These are phyloP conservation scores for Iphiclides podalirius DNA, from an alignment of 2,888 invertebrate genomes.

Conservation along the genomic window DNA sequence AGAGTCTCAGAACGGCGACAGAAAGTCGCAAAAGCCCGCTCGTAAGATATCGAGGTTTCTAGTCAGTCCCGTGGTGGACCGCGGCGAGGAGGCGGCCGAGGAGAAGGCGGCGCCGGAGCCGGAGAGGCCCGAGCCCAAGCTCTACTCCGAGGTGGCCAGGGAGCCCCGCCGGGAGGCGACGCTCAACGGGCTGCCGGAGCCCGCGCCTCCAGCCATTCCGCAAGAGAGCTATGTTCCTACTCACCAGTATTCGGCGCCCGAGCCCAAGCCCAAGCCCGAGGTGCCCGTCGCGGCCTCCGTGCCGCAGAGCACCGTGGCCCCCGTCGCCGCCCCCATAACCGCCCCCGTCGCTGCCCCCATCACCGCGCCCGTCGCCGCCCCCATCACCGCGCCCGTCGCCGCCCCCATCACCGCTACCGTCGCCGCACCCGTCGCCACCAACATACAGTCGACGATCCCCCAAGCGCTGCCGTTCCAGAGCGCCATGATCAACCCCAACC, in stretches of 20 bases:
- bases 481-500: conserved; percentile 38
- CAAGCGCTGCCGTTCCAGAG: conserved; percentile 33
- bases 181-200: conserved; percentile 46
- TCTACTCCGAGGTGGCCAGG: conserved; percentile 36
- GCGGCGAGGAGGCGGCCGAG: conserved; percentile 52
- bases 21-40: conserved; percentile 75
- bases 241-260: conserved; percentile 49
- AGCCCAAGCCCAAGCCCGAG: conserved; percentile 26
- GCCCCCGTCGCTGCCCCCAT: conserved; percentile 31
- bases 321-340: conserved; percentile 32
- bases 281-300: conserved; percentile 29
- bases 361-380: conserved; percentile 29
- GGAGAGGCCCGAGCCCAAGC: conserved; percentile 29
- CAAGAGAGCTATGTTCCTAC: conserved; percentile 52
- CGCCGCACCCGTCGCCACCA: conserved; percentile 22
- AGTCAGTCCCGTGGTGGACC: conserved; percentile 88
- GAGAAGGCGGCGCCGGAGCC: conserved; percentile 9
- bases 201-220: conserved; percentile 32
- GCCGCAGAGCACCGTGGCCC: conserved; percentile 30
- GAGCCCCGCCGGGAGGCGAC: conserved; percentile 34
- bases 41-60: conserved; percentile 90
- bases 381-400: conserved; percentile 31
- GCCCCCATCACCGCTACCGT: conserved; percentile 22
- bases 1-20: conserved; percentile 61
- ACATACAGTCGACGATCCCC: conserved; percentile 32